Percentiles rank a stretch among this genome's conserved stretches.
Evolutionary conservation across 2,113 vertebrate genomes (phyloP).

Genomic region (Tenrec ecaudatus): DNA sequence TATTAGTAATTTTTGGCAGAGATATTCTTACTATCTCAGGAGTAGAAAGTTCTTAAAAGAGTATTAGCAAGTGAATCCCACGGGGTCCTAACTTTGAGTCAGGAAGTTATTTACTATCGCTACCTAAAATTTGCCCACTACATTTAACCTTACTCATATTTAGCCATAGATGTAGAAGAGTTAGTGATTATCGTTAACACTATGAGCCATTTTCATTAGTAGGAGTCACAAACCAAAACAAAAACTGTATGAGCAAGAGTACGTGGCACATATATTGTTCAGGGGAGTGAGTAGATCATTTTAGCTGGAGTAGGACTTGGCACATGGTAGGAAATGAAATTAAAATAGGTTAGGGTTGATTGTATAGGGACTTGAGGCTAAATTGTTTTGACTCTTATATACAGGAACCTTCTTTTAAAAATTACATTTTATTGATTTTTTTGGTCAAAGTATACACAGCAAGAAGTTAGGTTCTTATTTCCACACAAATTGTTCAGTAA

Average conservation of each 20-base stretch:
- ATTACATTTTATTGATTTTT: background rate
- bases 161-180: background rate
- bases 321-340: background rate
- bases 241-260: background rate
- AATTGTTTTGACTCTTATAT: background rate
- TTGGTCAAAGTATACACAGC: background rate
- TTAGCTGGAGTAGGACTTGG: background rate
- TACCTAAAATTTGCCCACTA: background rate
- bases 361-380: background rate
- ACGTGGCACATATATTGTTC: background rate
- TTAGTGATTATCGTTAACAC: background rate
- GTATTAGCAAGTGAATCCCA: background rate
- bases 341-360: background rate
- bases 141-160: background rate
- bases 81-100: background rate
- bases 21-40: background rate
- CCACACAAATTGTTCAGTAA: background rate
- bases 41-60: background rate
- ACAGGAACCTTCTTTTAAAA: background rate
- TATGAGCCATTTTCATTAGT: background rate
- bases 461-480: background rate
- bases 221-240: constrained; percentile 17
- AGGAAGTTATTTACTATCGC: constrained; percentile 1
- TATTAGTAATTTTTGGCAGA: background rate
- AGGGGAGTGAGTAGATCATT: background rate